Evolutionary conservation across 2,888 invertebrate genomes (phyloP), one percentile per base, ranked within the genome.

Genomic region (Parnassius apollo): DNA sequence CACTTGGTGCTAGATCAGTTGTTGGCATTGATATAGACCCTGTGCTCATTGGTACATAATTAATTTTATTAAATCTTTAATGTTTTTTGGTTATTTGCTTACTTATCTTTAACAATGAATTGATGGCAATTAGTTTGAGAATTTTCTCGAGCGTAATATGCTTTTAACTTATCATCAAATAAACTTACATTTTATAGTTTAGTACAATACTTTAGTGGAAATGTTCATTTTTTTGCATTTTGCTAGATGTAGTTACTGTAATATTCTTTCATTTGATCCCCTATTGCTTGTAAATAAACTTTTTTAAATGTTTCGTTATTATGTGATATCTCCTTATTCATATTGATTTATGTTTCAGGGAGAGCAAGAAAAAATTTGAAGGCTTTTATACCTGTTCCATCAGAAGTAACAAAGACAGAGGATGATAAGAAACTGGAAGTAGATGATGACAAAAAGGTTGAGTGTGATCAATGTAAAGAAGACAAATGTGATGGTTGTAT

Each of bases 1-100:
- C 97, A 75, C 95, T 97, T 71, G 93, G 94, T 46, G 98, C 99
- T 2, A 94, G 94, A 67, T 96, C 96, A 69, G 96, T 99, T 63
- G 93, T 96, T 62, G 99, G 99, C 65, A 95, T 99, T 71, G 99
- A 99, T 82, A 99, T 99, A 72, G 99, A 99, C 91, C 93, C 94
- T 35, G 94, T 95, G 71, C 93, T 99, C 70, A 96, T 99, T 70
- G 91, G 93, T 91, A 77, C 71, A 81, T 80, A 64, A 22, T 25
- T 57, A 60, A 64, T 57, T 49, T 13, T 49, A 13, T 9, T 49
- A 49, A 8, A 18, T 49, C 8, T 1, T 49, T 13, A 49, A 46
- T 13, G 13, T 49, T 49, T 49, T 35, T 7, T 35, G 35, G 35
- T 7, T 35, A 35, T 35, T 35, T 35, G 35, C 35, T 35, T 35